Evolutionary conservation across 2,113 vertebrate species (phyloP).

Genomic region (Sapayoa aenigma): DNA sequence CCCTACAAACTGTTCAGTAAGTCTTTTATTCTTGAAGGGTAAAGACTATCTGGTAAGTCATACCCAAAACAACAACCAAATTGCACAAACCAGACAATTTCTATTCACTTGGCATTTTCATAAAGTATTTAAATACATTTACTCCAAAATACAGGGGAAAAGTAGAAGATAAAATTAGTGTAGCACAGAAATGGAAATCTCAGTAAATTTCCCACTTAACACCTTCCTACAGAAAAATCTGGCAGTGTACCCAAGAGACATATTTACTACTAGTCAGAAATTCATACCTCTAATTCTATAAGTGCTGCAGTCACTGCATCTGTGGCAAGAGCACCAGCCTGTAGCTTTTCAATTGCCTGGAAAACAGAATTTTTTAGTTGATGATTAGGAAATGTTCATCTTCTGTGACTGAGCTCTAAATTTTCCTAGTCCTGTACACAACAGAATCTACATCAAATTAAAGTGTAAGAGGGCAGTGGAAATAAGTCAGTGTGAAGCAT

Average conservation of each 20-base stretch:
- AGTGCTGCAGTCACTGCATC: slow-evolving; percentile 96
- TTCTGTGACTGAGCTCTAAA: neutral
- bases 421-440: neutral
- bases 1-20: neutral
- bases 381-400: neutral
- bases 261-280: neutral
- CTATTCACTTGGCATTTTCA: neutral
- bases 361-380: slow-evolving; percentile 49
- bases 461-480: neutral
- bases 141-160: neutral
- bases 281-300: slow-evolving; percentile 92
- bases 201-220: neutral
- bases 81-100: neutral
- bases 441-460: neutral
- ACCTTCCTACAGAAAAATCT: neutral
- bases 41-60: neutral
- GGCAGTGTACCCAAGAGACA: neutral
- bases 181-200: neutral
- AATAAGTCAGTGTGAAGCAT: neutral
- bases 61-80: neutral
- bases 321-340: slow-evolving; percentile 90
- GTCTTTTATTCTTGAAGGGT: neutral
- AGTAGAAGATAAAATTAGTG: neutral
- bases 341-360: slow-evolving; percentile 94
- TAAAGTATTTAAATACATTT: neutral